Conservation (phyloP, 1,140 invertebrate species). For the Nymphalis io region DNA sequence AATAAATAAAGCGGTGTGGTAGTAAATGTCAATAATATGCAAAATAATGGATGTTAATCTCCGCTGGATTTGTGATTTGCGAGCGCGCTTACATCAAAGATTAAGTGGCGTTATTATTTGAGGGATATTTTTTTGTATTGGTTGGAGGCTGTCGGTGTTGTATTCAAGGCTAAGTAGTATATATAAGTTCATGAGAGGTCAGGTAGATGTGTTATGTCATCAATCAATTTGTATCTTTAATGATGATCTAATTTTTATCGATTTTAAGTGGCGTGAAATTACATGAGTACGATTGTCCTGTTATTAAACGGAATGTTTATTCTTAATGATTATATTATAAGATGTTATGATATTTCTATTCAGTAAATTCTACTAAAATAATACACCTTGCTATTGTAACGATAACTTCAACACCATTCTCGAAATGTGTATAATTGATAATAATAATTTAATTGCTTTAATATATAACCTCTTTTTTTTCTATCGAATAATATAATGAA, state of each 20-base stretch:
- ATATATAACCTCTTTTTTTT: no score
- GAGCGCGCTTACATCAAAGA: conserved; percentile 67
- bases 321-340: no score
- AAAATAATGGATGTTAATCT: conserved; percentile 79
- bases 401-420: no score
- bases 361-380: no score
- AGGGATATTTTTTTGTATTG: conserved; percentile 50
- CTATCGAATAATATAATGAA: not conserved
- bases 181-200: conserved; percentile 38
- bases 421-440: no score
- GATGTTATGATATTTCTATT: no score
- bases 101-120: conserved; percentile 60
- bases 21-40: conserved; percentile 80
- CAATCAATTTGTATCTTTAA: conserved; percentile 19
- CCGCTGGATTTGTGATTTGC: conserved; percentile 71
- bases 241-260: conserved; percentile 20
- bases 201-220: conserved; percentile 38
- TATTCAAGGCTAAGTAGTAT: conserved; percentile 42
- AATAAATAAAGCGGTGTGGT: conserved; percentile 76
- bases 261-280: not conserved
- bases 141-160: conserved; percentile 28
- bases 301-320: not conserved
- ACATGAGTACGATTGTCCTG: not conserved
- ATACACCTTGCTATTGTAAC: no score
- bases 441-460: no score